Evolutionary conservation across 2,113 vertebrate genomes (phyloP).

Genomic region (Leucosticte australis): DNA sequence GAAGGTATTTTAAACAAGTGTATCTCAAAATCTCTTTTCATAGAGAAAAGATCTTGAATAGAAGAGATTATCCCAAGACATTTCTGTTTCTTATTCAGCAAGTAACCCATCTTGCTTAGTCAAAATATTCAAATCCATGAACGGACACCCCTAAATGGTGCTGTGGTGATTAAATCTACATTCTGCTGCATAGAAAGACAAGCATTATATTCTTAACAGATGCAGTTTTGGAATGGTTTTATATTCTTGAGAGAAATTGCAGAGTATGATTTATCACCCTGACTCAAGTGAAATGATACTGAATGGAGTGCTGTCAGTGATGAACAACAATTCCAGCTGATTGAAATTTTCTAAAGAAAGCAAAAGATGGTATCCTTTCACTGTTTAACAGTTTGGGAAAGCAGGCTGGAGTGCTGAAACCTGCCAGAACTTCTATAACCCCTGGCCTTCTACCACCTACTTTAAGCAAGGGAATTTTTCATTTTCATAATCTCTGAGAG

Average conservation of each 20-base stretch:
- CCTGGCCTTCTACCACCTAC: not conserved
- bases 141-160: not conserved
- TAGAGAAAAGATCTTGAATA: not conserved
- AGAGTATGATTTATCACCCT: constrained; percentile 9
- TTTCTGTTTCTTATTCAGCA: not conserved
- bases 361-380: not conserved
- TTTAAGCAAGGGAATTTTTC: not conserved
- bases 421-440: not conserved
- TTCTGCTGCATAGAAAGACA: not conserved
- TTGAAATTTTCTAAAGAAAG: not conserved
- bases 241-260: not conserved
- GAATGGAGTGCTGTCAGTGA: not conserved
- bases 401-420: not conserved
- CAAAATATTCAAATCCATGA: not conserved
- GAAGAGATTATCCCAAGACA: not conserved
- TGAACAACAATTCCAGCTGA: not conserved
- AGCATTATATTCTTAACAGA: constrained; percentile 25
- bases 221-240: not conserved
- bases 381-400: not conserved
- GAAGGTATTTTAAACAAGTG: not conserved
- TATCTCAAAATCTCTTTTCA: not conserved
- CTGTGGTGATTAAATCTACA: not conserved
- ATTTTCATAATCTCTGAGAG: not conserved
- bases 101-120: not conserved
- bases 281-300: not conserved